Percentiles rank a stretch among this genome's conserved stretches.
Conservation (phyloP, 2,797 vertebrate genomes). For the Anisognathus igniventris region DNA sequence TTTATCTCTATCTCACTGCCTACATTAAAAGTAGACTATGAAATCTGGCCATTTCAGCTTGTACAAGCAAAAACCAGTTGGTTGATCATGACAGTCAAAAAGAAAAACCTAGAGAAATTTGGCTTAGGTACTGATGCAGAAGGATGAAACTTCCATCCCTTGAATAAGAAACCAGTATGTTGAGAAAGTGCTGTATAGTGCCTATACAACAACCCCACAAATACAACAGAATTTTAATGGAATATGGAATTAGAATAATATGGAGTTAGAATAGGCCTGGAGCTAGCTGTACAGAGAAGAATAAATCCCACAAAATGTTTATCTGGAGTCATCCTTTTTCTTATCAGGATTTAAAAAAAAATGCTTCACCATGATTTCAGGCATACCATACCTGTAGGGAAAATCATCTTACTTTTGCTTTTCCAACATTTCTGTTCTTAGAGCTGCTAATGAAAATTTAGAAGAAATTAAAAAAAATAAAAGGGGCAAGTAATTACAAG, state of each 20-base stretch:
- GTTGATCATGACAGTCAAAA: neutral
- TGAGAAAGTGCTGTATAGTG: neutral
- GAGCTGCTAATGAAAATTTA: neutral
- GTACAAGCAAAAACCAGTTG: neutral
- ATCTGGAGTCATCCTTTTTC: neutral
- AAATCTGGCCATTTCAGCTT: neutral
- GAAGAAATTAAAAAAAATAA: neutral
- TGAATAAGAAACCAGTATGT: neutral
- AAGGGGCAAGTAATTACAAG: neutral
- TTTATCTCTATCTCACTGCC: neutral
- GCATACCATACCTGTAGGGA: neutral
- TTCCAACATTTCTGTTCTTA: neutral
- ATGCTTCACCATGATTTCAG: neutral
- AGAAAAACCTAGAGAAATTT: neutral
- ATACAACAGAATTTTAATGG: neutral
- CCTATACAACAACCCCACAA: neutral
- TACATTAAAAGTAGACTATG: neutral
- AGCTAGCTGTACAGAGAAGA: neutral
- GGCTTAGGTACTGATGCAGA: neutral
- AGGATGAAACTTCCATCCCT: neutral
- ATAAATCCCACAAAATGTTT: neutral
- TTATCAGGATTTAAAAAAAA: neutral
- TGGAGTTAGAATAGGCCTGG: neutral
- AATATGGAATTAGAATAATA: neutral
- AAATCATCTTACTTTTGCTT: neutral